Conservation (phyloP, 2,797 vertebrate genomes). For the Pantherophis alleghaniensis region DNA sequence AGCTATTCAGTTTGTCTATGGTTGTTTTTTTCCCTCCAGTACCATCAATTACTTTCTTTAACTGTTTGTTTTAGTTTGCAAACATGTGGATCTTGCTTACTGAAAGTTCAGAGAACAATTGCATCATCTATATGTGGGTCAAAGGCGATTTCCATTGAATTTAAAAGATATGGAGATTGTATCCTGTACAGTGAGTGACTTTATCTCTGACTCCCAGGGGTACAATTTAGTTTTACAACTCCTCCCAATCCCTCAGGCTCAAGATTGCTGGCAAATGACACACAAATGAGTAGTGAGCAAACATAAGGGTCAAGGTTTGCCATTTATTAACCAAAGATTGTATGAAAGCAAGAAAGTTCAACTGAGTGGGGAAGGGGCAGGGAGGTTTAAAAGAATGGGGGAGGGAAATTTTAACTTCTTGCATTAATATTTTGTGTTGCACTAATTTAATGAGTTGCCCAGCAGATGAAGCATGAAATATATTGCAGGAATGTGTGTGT, state of each 20-base stretch:
- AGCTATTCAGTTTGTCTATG: slow-evolving; percentile 25
- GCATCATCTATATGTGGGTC: slow-evolving; percentile 11
- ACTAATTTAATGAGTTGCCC: slow-evolving; percentile 72
- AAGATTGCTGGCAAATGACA: slow-evolving; percentile 55
- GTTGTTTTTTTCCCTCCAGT: slow-evolving; percentile 18
- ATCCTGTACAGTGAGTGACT: slow-evolving; percentile 42
- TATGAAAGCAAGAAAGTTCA: slow-evolving; percentile 68
- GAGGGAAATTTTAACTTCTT: slow-evolving; percentile 61
- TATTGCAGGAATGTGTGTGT: slow-evolving; percentile 61
- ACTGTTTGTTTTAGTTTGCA: slow-evolving; percentile 20
- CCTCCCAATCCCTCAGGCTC: slow-evolving; percentile 59
- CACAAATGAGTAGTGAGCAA: slow-evolving; percentile 63
- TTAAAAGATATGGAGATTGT: slow-evolving; percentile 37
- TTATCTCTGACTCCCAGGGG: slow-evolving; percentile 60
- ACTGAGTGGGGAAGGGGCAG: slow-evolving; percentile 35
- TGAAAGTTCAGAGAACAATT: slow-evolving; percentile 57
- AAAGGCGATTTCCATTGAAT: neutral
- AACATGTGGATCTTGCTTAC: slow-evolving; percentile 45
- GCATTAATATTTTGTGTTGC: slow-evolving; percentile 61
- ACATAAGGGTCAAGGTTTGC: slow-evolving; percentile 53
- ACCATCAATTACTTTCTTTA: slow-evolving; percentile 41
- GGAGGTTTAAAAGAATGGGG: neutral
- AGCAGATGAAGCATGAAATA: slow-evolving; percentile 74
- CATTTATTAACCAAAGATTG: slow-evolving; percentile 68
- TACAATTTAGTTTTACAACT: slow-evolving; percentile 65